Conservation (phyloP, 1,140 invertebrate genomes). For the Colletes gigas region DNA sequence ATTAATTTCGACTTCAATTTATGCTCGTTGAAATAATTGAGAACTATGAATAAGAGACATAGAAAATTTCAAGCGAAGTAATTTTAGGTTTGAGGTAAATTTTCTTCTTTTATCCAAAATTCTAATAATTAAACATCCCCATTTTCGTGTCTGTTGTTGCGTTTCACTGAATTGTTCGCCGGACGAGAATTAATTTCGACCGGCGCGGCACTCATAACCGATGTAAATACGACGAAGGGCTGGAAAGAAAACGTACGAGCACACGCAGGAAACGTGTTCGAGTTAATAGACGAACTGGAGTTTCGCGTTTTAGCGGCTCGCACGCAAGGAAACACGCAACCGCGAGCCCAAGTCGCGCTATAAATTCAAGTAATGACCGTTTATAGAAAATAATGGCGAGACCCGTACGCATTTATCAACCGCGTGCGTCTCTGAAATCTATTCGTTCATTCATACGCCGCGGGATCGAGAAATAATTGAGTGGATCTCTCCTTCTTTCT, state of each 20-base stretch:
- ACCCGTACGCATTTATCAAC: slow-evolving; percentile 38
- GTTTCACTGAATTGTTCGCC: too few species aligned
- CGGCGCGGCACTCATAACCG: too few species aligned
- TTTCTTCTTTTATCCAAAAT: too few species aligned
- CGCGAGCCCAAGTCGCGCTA: slow-evolving; percentile 16
- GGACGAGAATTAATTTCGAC: too few species aligned
- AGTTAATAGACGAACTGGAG: slow-evolving; percentile 30
- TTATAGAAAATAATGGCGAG: slow-evolving; percentile 50
- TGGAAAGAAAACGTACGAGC: slow-evolving; percentile 4
- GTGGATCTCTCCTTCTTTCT: slow-evolving; percentile 17
- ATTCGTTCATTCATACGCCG: slow-evolving; percentile 36
- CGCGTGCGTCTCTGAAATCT: slow-evolving; percentile 39
- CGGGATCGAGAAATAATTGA: slow-evolving; percentile 40
- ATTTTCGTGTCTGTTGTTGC: too few species aligned
- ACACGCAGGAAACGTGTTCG: slow-evolving; percentile 37
- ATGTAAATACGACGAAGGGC: too few species aligned
- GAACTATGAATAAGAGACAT: too few species aligned
- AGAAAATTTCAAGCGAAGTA: too few species aligned
- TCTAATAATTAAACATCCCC: too few species aligned
- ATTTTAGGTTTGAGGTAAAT: too few species aligned
- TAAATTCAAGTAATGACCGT: slow-evolving; percentile 53
- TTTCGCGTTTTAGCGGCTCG: slow-evolving; percentile 16
- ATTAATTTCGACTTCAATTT: too few species aligned
- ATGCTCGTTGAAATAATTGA: too few species aligned
- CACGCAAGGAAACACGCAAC: slow-evolving; percentile 28